Percentiles rank a stretch among this genome's conserved stretches.
Conservation (phyloP, 1,140 invertebrate genomes). For the Tetramorium parvispinum region DNA sequence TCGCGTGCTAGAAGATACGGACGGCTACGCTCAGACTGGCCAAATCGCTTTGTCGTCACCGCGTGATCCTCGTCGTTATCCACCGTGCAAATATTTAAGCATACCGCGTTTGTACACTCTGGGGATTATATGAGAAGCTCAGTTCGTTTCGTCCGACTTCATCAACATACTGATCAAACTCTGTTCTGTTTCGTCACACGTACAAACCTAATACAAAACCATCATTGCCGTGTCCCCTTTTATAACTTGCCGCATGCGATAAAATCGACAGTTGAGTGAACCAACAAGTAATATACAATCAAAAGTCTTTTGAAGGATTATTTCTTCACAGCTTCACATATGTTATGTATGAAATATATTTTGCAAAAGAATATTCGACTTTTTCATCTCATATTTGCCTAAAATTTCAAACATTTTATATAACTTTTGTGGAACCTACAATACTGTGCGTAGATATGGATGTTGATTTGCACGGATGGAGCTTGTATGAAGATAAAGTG, state of each 20-base stretch:
- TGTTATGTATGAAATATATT: neutral
- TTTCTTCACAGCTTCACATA: neutral
- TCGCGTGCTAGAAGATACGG: neutral
- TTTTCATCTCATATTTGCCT: neutral
- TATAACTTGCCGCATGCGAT: neutral
- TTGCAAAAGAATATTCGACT: neutral
- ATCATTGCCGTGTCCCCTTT: neutral
- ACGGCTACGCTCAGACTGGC: slow-evolving; percentile 15
- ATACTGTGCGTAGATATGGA: neutral
- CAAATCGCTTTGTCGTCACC: slow-evolving; percentile 67
- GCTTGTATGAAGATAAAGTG: neutral
- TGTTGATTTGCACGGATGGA: neutral
- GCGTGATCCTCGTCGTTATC: slow-evolving; percentile 65
- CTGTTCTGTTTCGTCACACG: neutral
- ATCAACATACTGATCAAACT: slow-evolving; percentile 47
- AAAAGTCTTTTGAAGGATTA: neutral
- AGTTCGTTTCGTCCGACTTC: slow-evolving; percentile 53
- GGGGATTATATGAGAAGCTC: slow-evolving; percentile 62
- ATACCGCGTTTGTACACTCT: slow-evolving; percentile 59
- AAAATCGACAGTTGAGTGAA: slow-evolving; percentile 1
- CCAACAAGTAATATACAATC: neutral
- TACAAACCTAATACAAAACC: neutral
- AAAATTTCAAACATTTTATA: neutral
- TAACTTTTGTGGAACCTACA: neutral
- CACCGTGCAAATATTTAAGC: slow-evolving; percentile 70